phyloP scores from a whole-genome alignment of 2,113 vertebrate genomes.

The Pterocles orientalis region DNA sequence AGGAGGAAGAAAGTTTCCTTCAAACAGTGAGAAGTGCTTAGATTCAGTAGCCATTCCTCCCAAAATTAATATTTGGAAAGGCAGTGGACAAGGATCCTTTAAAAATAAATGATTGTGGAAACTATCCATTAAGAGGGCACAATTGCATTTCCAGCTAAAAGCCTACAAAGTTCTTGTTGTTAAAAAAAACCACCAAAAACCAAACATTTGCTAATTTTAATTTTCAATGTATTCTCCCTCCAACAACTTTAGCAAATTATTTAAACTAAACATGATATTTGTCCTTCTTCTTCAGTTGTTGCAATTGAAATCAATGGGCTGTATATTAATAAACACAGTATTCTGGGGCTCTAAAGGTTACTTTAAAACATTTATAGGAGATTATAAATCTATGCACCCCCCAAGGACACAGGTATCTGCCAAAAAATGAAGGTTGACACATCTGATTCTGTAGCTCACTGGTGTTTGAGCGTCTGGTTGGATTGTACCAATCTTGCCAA shows the following conservation, averaged over 20 bases:
- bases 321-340: not conserved
- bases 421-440: not conserved
- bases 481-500: not conserved
- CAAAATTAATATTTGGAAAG: slow-evolving; percentile 57
- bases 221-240: not conserved
- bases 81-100: not conserved
- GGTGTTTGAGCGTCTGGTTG: not conserved
- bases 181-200: not conserved
- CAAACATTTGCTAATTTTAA: not conserved
- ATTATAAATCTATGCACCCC: not conserved
- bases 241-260: slow-evolving; percentile 15
- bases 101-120: not conserved
- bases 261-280: not conserved
- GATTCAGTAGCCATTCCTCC: not conserved
- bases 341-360: not conserved
- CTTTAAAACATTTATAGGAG: not conserved
- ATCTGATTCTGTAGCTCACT: not conserved
- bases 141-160: slow-evolving; percentile 24
- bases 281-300: not conserved
- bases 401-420: not conserved
- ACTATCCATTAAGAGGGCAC: not conserved
- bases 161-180: not conserved
- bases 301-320: not conserved
- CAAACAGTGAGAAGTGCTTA: not conserved
- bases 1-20: slow-evolving; percentile 23